phyloP scores from a whole-genome alignment of 2,113 vertebrate species.

The Takifugu bimaculatus region DNA sequence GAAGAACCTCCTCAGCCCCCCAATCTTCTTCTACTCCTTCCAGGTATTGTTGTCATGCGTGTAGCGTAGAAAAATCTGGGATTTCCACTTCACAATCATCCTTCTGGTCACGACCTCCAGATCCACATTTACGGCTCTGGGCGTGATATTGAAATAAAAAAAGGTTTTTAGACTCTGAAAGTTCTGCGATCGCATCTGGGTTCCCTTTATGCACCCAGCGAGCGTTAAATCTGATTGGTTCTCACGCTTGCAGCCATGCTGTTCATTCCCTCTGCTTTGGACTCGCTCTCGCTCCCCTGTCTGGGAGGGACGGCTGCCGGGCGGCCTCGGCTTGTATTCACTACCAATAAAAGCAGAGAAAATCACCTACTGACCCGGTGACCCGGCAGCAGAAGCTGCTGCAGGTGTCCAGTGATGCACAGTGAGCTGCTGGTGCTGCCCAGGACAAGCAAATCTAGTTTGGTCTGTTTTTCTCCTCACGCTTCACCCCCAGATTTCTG shows the following conservation, averaged over 20 bases:
- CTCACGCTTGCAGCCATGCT: slow-evolving; percentile 1
- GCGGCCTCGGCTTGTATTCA: not conserved
- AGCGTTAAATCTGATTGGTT: slow-evolving; percentile 14
- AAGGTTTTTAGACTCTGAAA: not conserved
- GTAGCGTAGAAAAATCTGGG: too few relatives aligned
- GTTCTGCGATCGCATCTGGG: slow-evolving; percentile 5
- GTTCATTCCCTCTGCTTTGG: slow-evolving; percentile 2
- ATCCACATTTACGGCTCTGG: not conserved
- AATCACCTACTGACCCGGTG: slow-evolving; percentile 12
- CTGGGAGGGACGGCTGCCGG: slow-evolving; percentile 9
- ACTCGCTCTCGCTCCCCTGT: slow-evolving; percentile 23
- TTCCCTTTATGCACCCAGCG: too few relatives aligned
- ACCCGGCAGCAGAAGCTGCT: slow-evolving; percentile 7
- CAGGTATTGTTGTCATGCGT: too few relatives aligned
- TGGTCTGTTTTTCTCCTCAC: not conserved
- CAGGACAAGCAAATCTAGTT: not conserved
- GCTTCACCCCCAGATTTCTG: not conserved
- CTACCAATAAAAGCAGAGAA: slow-evolving; percentile 11
- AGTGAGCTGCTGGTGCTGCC: not conserved
- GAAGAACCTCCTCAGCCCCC: too few relatives aligned
- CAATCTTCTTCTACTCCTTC: too few relatives aligned
- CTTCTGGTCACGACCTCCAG: too few relatives aligned
- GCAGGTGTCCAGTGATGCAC: slow-evolving; percentile 10
- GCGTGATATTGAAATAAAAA: not conserved
- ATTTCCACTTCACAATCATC: too few relatives aligned